phyloP scores from a whole-genome alignment of 2,113 vertebrate genomes.

The Pheucticus melanocephalus region DNA sequence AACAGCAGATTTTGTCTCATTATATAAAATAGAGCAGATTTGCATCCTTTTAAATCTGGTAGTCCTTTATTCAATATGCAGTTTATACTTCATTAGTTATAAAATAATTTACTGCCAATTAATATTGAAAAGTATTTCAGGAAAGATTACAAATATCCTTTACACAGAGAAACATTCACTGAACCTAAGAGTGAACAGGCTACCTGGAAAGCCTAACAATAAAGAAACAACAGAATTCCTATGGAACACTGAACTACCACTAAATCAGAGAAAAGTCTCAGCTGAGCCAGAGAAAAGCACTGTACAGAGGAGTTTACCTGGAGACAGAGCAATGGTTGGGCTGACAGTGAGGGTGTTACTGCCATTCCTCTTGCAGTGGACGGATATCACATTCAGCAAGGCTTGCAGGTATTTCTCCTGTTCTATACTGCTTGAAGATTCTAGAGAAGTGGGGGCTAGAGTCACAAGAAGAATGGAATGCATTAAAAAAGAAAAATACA shows the following conservation, averaged over 20 bases:
- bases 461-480: neutral
- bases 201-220: neutral
- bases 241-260: neutral
- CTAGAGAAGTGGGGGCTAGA: slow-evolving; percentile 83
- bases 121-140: neutral
- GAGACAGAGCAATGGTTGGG: slow-evolving; percentile 87
- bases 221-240: neutral
- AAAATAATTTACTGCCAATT: neutral
- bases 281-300: neutral
- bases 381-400: slow-evolving; percentile 87
- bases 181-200: neutral
- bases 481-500: neutral
- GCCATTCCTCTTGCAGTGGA: slow-evolving; percentile 88
- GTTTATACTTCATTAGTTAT: neutral
- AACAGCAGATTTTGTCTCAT: neutral
- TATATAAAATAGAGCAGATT: neutral
- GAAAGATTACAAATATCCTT: neutral
- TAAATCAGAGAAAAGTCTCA: neutral
- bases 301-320: slow-evolving; percentile 78
- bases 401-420: slow-evolving; percentile 98
- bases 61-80: neutral
- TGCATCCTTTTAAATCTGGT: neutral
- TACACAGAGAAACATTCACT: neutral
- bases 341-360: slow-evolving; percentile 85
- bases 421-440: slow-evolving; percentile 95